These are phyloP conservation scores for Ligdia adustata DNA, from an alignment of 2,888 invertebrate species.

Conservation along the genomic window DNA sequence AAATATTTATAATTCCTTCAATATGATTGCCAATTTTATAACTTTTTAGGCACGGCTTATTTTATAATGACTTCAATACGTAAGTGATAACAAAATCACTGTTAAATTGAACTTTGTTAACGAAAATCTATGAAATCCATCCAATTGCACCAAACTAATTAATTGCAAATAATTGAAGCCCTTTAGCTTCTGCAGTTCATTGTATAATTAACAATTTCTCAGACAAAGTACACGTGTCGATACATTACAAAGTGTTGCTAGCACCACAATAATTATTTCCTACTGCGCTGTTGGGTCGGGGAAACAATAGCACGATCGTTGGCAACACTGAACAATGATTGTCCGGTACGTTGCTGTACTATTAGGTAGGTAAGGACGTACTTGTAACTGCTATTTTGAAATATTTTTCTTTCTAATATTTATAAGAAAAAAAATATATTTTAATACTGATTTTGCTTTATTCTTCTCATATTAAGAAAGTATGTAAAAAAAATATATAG, in stretches of 20 bases:
- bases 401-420: no score
- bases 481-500: no score
- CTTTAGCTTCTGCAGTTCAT: constrained; percentile 16
- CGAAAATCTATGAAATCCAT: no score
- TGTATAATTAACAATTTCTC: constrained; percentile 24
- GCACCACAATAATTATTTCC: constrained; percentile 78
- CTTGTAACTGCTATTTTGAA: background rate
- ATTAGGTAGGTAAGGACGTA: constrained; percentile 34
- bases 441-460: no score
- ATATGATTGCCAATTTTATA: no score
- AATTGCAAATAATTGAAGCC: constrained; percentile 14
- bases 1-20: no score
- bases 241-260: constrained; percentile 69
- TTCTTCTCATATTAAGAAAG: no score
- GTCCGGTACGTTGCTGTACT: constrained; percentile 38
- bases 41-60: no score
- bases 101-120: no score
- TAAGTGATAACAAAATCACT: no score
- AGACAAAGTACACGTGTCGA: constrained; percentile 57
- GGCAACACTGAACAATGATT: constrained; percentile 68
- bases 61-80: no score
- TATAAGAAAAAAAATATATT: no score
- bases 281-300: constrained; percentile 58
- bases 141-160: constrained; percentile 10
- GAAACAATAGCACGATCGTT: constrained; percentile 59